Evolutionary conservation across 2,888 invertebrate genomes (phyloP).

Genomic region (Drosophila infuscata): DNA sequence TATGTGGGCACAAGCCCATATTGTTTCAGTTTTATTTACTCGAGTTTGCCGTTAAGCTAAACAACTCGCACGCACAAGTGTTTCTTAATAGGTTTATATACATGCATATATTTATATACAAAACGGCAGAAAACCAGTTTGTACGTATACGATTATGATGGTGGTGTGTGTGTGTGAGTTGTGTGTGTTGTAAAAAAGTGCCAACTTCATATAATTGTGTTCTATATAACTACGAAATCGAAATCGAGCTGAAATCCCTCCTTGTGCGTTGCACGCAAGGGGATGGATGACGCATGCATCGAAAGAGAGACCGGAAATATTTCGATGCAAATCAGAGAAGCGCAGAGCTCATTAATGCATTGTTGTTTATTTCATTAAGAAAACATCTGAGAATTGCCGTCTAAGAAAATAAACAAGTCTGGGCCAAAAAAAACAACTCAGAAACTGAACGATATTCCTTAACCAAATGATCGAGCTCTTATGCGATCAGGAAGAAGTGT

Average conservation of each 20-base stretch:
- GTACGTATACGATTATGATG: constrained; percentile 3
- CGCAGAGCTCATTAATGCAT: constrained; percentile 43
- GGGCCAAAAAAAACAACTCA: neutral
- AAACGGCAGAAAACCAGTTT: constrained; percentile 47
- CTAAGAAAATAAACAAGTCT: constrained; percentile 35
- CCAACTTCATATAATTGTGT: constrained; percentile 31
- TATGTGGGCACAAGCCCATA: constrained; percentile 37
- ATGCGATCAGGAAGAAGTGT: constrained; percentile 3
- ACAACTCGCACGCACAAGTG: constrained; percentile 73
- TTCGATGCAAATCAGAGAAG: constrained; percentile 50
- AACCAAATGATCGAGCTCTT: constrained; percentile 11
- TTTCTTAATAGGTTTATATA: constrained; percentile 69
- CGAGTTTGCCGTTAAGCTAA: constrained; percentile 71
- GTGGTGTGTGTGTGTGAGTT: constrained; percentile 15
- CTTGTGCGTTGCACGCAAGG: neutral
- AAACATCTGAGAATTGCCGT: constrained; percentile 21
- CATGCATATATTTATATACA: constrained; percentile 53
- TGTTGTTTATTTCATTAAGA: constrained; percentile 46
- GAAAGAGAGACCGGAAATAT: constrained; percentile 49
- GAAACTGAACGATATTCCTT: constrained; percentile 10
- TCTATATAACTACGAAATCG: constrained; percentile 26
- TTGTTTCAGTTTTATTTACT: constrained; percentile 76
- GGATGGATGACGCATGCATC: constrained; percentile 57
- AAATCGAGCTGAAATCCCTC: constrained; percentile 38
- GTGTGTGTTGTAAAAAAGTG: constrained; percentile 41